Percentiles rank a stretch among this genome's conserved stretches.
Evolutionary conservation across 1,140 invertebrate genomes (phyloP).

Genomic region (Drosophila azteca): DNA sequence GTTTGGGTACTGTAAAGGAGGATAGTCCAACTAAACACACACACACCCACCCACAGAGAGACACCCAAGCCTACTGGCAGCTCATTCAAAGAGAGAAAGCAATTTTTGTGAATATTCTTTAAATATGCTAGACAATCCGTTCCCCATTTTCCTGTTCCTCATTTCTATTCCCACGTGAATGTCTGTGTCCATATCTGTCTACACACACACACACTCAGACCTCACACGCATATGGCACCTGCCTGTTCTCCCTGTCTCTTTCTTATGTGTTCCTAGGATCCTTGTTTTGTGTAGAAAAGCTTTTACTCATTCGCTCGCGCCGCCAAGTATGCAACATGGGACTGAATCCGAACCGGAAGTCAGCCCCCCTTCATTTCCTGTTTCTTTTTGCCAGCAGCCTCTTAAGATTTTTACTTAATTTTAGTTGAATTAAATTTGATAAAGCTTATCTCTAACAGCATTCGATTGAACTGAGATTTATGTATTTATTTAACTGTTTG

Average conservation of each 20-base stretch:
- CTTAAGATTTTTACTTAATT: conserved; percentile 29
- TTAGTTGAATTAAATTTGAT: conserved; percentile 45
- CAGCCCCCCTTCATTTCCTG: conserved; percentile 9
- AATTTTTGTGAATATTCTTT: conserved; percentile 29
- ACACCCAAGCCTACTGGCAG: conserved; percentile 36
- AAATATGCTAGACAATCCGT: conserved; percentile 49
- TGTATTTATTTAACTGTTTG: conserved; percentile 45
- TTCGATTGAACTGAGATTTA: conserved; percentile 44
- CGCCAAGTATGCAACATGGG: conserved; percentile 40
- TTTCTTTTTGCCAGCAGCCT: conserved; percentile 50
- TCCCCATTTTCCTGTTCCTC: background rate
- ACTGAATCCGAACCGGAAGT: conserved; percentile 4
- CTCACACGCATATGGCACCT: conserved; percentile 22
- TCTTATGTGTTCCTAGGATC: conserved; percentile 36
- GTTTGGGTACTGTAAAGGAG: too few species aligned
- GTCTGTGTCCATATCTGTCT: conserved; percentile 46
- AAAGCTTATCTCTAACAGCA: conserved; percentile 53
- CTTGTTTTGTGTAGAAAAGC: conserved; percentile 71
- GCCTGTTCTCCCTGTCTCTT: conserved; percentile 23
- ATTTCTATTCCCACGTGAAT: conserved; percentile 33
- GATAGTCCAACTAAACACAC: conserved; percentile 41
- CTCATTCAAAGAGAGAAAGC: conserved; percentile 64
- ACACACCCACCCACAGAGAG: conserved; percentile 24
- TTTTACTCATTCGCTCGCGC: conserved; percentile 41
- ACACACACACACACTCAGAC: conserved; percentile 25